Base-by-base conservation (phyloP, 2,888 invertebrate genomes). In the Lasioglossum oenotherae region DNA sequence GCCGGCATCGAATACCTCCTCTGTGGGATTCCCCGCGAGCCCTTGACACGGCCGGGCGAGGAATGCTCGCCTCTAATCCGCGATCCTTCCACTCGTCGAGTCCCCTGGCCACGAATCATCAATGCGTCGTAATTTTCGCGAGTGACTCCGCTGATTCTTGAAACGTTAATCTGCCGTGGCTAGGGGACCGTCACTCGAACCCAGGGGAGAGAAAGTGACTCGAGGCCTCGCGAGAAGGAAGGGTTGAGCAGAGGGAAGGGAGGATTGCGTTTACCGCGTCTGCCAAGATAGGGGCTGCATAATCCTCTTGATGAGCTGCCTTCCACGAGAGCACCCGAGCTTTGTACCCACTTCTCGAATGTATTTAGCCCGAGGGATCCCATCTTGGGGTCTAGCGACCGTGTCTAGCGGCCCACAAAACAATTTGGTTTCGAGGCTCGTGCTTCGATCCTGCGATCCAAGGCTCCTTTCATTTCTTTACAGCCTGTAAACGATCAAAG, bases 281-380 rank as follows among this genome's bases (percentile, higher is more conserved):
- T 80, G 82, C 80, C 82, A 76, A 82, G 82, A 82, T 60, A 78
- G 85, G 89, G 81, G 80, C 72, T 74, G 74, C 81, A 84, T 91
- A 90, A 90, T 91, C 91, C 91, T 82, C 90, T 88, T 91, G 90
- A 91, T 90, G 90, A 91, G 86, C 84, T 81, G 78, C 79, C 85
- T 83, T 75, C 86, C 78, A 78, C 83, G 80, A 76, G 81, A 82
- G 75, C 74, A 71, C 80, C 77, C 38, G 19, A 69, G 84, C 89
- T 90, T 88, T 91, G 85, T 91, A 73, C 82, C 80, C 78, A 46
- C 60, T 84, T 84, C 85, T 75, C 81, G 53, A 81, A 88, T 83
- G 90, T 88, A 87, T 91, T 90, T 90, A 90, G 80, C 84, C 84
- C 57, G 83, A 69, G 64, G 84, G 82, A 87, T 86, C 81, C 82